Base-by-base conservation (phyloP, 2,888 invertebrate species). In the Charanyca ferruginea region DNA sequence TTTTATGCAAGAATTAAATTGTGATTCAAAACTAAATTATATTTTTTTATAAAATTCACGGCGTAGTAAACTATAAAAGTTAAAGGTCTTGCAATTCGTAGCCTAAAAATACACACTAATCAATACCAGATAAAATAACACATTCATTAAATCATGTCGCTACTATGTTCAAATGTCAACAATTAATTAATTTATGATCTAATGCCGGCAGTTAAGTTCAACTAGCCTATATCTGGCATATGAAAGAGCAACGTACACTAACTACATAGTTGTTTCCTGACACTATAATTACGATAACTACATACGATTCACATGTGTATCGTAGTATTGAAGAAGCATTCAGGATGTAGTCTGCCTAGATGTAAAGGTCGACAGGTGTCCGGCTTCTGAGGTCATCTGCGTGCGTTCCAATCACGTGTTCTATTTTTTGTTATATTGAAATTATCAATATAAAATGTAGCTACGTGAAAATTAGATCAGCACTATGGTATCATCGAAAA, bases 281-380 rank as follows among this genome's bases (percentile, higher is more conserved):
- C 62, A 63, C 57, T 64, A 51, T 66, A 69, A 71, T 66, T 67
- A 62, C 57, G 66, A 64, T 76, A 58, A 65, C 38, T 28, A 69
- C 70, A 66, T 57, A 42, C 45, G 42, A 67, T 67, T 58, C 73
- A 79, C 67, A 80, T 76, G 80, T 64, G 61, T 58, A 48, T 45
- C 61, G 52, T 48, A 66, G 51, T 80, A 74, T 70, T 70, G 78
- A 81, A 85, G 83, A 84, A 73, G 81, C 81, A 84, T 85, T 84
- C 89, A 91, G 90, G 90, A 91, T 91, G 83, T 87, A 63, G 66
- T 71, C 65, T 66, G 76, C 73, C 65, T 80, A 65, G 67, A 76
- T 65, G 64, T 81, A 91, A 92, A 94, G 93, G 94, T 92, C 93
- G 87, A 78, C 89, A 77, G 77, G 88, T 87, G 88, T 91, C 91